Evolutionary conservation across 2,113 vertebrate species (phyloP).

Genomic region (Archocentrus centrarchus): DNA sequence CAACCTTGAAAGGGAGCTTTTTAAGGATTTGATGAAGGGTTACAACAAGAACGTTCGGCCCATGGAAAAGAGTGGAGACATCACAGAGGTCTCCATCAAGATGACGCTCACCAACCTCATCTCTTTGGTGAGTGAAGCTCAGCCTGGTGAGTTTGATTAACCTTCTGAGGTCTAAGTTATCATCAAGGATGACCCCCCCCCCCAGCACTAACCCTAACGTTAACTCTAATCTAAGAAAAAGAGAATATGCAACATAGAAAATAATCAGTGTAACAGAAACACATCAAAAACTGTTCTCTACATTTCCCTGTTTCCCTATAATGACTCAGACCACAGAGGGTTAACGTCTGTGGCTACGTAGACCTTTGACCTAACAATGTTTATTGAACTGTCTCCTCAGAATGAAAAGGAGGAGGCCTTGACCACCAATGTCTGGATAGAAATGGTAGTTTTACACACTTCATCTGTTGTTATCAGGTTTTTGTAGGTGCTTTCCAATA

Average conservation of each 20-base stretch:
- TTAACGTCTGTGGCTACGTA: neutral
- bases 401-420: constrained; percentile 93
- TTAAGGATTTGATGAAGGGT: constrained; percentile 87
- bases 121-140: constrained; percentile 85
- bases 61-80: constrained; percentile 70
- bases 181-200: neutral
- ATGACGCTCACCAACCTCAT: constrained; percentile 98
- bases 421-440: constrained; percentile 95
- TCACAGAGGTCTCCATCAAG: constrained; percentile 90
- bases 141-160: constrained; percentile 46
- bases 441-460: constrained; percentile 86
- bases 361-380: neutral
- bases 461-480: neutral
- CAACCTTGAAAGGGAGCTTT: constrained; percentile 90
- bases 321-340: neutral
- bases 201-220: neutral
- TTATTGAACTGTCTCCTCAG: constrained; percentile 70
- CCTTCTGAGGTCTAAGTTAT: neutral
- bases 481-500: neutral
- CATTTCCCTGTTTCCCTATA: neutral
- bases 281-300: neutral
- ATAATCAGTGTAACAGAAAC: neutral
- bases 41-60: constrained; percentile 90
- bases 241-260: neutral
- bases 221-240: neutral